Evolutionary conservation across 2,888 invertebrate species (phyloP), one percentile per base, ranked within the genome.

Genomic region (Melanostoma scalare): DNA sequence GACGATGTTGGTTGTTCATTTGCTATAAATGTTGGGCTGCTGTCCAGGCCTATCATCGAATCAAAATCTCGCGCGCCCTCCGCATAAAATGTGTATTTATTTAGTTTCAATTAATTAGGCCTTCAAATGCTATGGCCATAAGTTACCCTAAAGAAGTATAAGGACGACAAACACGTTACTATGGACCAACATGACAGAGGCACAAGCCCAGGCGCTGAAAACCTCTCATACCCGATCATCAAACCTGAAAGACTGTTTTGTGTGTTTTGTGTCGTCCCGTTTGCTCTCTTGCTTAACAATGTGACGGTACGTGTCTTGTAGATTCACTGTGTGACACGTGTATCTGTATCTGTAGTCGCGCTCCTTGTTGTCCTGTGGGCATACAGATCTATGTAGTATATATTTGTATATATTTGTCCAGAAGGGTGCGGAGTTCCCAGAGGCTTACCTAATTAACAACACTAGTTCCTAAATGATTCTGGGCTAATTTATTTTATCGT

Each of bases 41-140:
- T 86, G 87, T 88, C 10, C 33, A 44, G 55, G 61, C 79, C 60
- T 85, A 85, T 85, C 85, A 58, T 36, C 85, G 72, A 72, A 79
- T 85, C 85, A 76, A 79, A 79, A 79, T 85, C 85, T 85, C 75
- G 79, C 85, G 85, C 85, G 75, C 85, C 75, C 71, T 75, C 75
- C 86, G 86, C 87, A 87, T 88, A 87, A 88, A 88, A 87, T 87
- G 87, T 87, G 89, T 90, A 90, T 87, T 90, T 89, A 90, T 90
- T 90, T 90, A 89, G 90, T 89, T 90, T 90, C 90, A 90, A 90
- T 90, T 90, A 90, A 90, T 90, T 90, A 90, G 90, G 90, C 90
- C 90, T 89, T 90, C 89, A 90, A 90, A 90, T 90, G 90, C 89
- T 71, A 89, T 89, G 89, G 89, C 90, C 89, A 90, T 90, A 90